These are phyloP conservation scores for Conus canariensis DNA, from an alignment of 2,888 invertebrate genomes.

Conservation along the genomic window DNA sequence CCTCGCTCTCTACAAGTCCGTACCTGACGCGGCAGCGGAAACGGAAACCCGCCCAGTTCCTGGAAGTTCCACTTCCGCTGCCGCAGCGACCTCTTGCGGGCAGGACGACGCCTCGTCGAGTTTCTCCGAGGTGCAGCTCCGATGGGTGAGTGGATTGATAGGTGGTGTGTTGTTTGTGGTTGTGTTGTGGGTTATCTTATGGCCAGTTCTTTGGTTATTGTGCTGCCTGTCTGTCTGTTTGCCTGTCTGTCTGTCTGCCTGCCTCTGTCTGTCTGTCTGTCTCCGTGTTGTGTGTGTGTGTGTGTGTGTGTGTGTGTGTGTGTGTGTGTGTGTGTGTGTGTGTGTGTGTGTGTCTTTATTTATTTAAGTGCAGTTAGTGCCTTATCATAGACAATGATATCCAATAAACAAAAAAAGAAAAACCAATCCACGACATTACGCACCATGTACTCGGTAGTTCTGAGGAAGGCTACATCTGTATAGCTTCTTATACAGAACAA, in stretches of 20 bases:
- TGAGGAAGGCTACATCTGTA: too few relatives aligned
- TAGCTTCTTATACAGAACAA: too few relatives aligned
- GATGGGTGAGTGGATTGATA: conserved; percentile 40
- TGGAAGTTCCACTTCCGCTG: not conserved
- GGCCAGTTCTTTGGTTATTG: not conserved
- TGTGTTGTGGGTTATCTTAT: not conserved
- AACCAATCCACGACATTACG: too few relatives aligned
- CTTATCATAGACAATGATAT: too few relatives aligned
- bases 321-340: conserved; percentile 21
- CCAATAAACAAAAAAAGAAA: too few relatives aligned
- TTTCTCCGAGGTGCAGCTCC: conserved; percentile 48
- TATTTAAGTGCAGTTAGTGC: too few relatives aligned
- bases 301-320: conserved; percentile 15
- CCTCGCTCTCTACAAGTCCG: conserved; percentile 41
- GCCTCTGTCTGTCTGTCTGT: not conserved
- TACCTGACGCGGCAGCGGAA: conserved; percentile 3
- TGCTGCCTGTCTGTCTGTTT: not conserved
- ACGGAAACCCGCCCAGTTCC: not conserved
- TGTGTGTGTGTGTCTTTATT: not conserved
- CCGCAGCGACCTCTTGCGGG: not conserved
- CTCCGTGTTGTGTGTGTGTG: conserved; percentile 9
- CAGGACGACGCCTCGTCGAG: not conserved
- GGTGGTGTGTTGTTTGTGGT: not conserved
- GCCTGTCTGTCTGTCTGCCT: not conserved
- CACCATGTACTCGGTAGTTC: too few relatives aligned